These are phyloP conservation scores for Dusona sp. DNA, from an alignment of 2,888 invertebrate species.

Conservation along the genomic window DNA sequence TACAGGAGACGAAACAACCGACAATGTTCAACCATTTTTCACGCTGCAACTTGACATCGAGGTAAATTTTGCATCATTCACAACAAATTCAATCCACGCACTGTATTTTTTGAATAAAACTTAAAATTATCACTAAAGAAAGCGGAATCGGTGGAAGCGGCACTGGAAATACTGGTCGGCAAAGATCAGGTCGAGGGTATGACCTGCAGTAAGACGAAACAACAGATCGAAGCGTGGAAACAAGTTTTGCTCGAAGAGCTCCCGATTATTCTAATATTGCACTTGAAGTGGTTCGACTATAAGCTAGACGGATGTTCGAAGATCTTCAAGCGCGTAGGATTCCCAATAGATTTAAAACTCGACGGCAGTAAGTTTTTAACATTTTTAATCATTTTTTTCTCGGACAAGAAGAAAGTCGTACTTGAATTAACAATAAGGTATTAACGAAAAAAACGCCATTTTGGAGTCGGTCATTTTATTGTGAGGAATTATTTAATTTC, in stretches of 20 bases:
- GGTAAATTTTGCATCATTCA: constrained; percentile 85
- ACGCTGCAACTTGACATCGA: constrained; percentile 97
- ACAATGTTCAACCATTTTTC: constrained; percentile 98
- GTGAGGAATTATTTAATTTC: neutral
- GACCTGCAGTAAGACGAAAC: constrained; percentile 92
- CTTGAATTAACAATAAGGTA: neutral
- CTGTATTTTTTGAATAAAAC: neutral
- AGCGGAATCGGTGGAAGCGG: constrained; percentile 93
- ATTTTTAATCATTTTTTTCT: neutral
- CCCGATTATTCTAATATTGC: constrained; percentile 95
- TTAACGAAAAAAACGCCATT: neutral
- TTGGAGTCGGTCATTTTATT: neutral
- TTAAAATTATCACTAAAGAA: constrained; percentile 86
- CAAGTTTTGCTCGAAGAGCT: constrained; percentile 95
- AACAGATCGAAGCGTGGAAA: constrained; percentile 95
- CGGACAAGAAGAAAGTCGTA: neutral
- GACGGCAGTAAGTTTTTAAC: constrained; percentile 89
- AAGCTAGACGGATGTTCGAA: constrained; percentile 95
- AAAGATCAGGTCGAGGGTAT: constrained; percentile 95
- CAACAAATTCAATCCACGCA: neutral
- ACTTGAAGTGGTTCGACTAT: constrained; percentile 97
- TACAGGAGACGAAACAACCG: constrained; percentile 91
- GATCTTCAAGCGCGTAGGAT: constrained; percentile 95
- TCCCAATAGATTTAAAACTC: constrained; percentile 95
- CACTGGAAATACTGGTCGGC: constrained; percentile 93